Percentiles rank a stretch among this genome's conserved stretches.
These are phyloP conservation scores for Coenonympha arcania DNA, from an alignment of 2,888 invertebrate species.

Conservation along the genomic window DNA sequence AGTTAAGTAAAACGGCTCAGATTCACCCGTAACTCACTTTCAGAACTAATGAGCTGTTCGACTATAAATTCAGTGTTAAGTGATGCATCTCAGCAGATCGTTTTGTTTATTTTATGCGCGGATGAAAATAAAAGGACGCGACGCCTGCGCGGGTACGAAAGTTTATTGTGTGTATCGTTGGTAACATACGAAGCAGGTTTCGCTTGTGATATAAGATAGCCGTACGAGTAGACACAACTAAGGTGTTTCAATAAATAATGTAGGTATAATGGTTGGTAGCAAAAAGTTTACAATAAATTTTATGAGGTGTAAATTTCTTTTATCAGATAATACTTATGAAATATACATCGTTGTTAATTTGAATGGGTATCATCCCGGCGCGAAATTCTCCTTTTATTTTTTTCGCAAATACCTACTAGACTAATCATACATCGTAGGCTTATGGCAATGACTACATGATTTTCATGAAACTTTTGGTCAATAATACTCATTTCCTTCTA, in stretches of 20 bases:
- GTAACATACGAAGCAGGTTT: conserved; percentile 25
- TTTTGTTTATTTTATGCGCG: conserved; percentile 28
- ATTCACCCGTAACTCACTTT: conserved; percentile 40
- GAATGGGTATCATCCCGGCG: no score
- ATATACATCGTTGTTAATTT: background rate
- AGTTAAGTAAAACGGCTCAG: conserved; percentile 9
- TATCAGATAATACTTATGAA: background rate
- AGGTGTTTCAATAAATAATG: conserved; percentile 12
- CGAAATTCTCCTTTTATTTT: no score
- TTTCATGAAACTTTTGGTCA: no score
- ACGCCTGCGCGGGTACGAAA: conserved; percentile 20
- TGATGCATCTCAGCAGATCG: conserved; percentile 33
- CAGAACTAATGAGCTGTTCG: conserved; percentile 45
- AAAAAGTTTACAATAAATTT: conserved; percentile 1
- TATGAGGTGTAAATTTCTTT: background rate
- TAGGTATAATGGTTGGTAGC: conserved; percentile 15
- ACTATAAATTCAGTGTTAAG: conserved; percentile 37
- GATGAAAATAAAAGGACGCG: conserved; percentile 26
- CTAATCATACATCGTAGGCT: no score
- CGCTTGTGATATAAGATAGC: conserved; percentile 26
- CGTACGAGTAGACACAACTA: conserved; percentile 9
- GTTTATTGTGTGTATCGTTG: conserved; percentile 26
- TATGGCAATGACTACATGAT: no score
- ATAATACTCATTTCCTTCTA: no score
- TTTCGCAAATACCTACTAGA: no score